Percentiles rank a stretch among this genome's conserved stretches.
These are phyloP conservation scores for Drosophila subsilvestris DNA, from an alignment of 2,888 invertebrate genomes.

Conservation along the genomic window DNA sequence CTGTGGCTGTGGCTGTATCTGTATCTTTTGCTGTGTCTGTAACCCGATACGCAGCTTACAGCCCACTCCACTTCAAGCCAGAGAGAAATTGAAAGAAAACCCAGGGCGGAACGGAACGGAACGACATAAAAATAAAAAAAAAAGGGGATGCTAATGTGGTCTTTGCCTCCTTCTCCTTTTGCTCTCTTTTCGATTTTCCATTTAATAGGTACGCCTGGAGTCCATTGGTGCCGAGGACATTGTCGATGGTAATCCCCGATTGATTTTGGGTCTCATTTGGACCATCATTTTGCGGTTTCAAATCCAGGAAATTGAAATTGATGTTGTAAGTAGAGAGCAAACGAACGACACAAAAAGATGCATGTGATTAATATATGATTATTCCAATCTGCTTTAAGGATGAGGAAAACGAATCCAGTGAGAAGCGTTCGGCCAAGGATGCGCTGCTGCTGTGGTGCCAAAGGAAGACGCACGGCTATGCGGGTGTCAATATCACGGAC, in stretches of 20 bases:
- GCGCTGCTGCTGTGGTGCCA: conserved; percentile 99
- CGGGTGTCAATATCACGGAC: conserved; percentile 94
- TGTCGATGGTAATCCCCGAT: conserved; percentile 97
- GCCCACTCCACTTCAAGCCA: conserved; percentile 23
- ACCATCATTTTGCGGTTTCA: conserved; percentile 99
- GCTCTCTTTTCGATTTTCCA: conserved; percentile 3
- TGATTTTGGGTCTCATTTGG: conserved; percentile 99
- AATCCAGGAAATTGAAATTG: conserved; percentile 99
- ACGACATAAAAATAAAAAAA: background rate
- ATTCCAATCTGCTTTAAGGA: conserved; percentile 86
- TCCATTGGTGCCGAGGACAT: conserved; percentile 99
- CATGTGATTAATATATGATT: background rate
- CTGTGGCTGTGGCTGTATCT: conserved; percentile 5
- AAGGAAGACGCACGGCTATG: conserved; percentile 97
- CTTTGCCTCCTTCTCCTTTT: background rate
- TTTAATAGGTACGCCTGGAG: conserved; percentile 93
- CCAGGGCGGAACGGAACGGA: background rate
- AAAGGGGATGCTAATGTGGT: conserved; percentile 42
- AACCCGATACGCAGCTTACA: conserved; percentile 44
- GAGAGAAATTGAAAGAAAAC: conserved; percentile 18
- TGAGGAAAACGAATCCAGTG: conserved; percentile 97
- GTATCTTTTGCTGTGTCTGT: conserved; percentile 16
- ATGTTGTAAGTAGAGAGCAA: conserved; percentile 89
- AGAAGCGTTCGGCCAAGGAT: conserved; percentile 99
- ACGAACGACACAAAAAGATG: background rate